Evolutionary conservation across 2,113 vertebrate genomes (phyloP).

Genomic region (Patagioenas fasciata): DNA sequence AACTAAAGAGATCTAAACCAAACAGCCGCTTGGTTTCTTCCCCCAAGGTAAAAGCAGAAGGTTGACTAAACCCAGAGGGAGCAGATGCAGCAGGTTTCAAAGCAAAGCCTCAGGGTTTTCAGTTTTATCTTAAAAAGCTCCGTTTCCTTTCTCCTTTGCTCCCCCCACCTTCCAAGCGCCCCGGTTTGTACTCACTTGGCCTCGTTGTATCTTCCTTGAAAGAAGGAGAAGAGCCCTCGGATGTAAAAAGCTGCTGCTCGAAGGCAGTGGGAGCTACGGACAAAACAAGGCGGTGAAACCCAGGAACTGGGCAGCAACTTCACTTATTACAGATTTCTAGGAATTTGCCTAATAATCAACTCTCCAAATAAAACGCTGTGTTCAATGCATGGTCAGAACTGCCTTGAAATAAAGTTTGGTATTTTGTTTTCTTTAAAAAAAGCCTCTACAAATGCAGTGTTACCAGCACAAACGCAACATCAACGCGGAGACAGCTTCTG

Average conservation of each 20-base stretch:
- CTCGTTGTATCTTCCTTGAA: slow-evolving; percentile 98
- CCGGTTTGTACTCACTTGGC: slow-evolving; percentile 84
- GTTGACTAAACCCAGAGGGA: not conserved
- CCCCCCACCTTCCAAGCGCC: not conserved
- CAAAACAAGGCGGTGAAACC: not conserved
- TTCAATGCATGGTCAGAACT: rapidly evolving
- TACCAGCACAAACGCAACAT: not conserved
- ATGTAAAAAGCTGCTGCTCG: slow-evolving; percentile 97
- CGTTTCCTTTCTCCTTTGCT: not conserved
- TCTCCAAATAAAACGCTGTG: not conserved
- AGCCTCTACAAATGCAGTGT: not conserved
- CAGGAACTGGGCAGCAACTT: rapidly evolving
- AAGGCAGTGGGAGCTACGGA: slow-evolving; percentile 90
- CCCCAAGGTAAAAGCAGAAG: not conserved
- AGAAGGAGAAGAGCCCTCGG: slow-evolving; percentile 96
- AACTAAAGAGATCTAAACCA: not conserved
- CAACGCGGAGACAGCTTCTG: not conserved
- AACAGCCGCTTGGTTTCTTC: not conserved
- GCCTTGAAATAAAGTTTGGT: not conserved
- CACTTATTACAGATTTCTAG: rapidly evolving
- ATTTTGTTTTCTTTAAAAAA: not conserved
- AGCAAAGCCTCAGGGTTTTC: not conserved
- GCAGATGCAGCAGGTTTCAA: not conserved
- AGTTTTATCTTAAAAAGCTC: not conserved
- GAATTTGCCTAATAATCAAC: not conserved